phyloP scores from a whole-genome alignment of 2,113 vertebrate species.

The Rhinoptilus africanus region DNA sequence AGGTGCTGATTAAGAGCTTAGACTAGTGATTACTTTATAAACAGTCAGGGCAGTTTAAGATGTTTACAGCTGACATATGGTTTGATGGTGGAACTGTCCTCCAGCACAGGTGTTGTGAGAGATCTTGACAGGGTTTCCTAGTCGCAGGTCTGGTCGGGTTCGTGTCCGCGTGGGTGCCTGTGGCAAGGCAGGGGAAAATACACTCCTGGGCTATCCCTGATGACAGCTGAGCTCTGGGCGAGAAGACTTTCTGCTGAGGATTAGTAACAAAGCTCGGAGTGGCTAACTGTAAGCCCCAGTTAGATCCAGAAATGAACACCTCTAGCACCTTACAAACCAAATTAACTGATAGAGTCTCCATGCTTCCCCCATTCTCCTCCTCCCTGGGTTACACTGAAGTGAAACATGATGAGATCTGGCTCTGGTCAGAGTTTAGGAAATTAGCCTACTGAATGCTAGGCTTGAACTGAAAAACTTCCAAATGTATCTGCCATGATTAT shows the following conservation, averaged over 20 bases:
- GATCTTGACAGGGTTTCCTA: not conserved
- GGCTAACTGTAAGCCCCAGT: not conserved
- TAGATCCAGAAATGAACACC: not conserved
- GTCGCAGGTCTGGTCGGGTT: fast-evolving
- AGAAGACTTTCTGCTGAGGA: not conserved
- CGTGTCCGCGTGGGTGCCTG: not conserved
- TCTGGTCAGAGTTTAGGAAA: not conserved
- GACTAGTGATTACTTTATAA: not conserved
- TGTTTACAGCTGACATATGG: not conserved
- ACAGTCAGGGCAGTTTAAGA: not conserved
- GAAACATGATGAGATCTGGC: not conserved
- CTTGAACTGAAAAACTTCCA: not conserved
- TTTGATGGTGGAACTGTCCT: not conserved
- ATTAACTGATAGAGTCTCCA: not conserved
- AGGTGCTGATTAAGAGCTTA: conserved; percentile 9
- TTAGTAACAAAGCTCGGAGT: not conserved
- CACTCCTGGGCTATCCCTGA: not conserved
- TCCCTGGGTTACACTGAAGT: not conserved
- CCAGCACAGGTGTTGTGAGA: not conserved
- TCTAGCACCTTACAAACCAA: not conserved
- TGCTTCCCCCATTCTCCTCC: not conserved
- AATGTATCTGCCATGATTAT: not conserved
- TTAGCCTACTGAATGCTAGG: not conserved
- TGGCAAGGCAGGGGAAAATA: not conserved
- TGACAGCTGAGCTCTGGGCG: not conserved